Percentiles rank a stretch among this genome's conserved stretches.
These are phyloP conservation scores for Vanacampus margaritifer DNA, from an alignment of 2,113 vertebrate genomes.

Conservation along the genomic window DNA sequence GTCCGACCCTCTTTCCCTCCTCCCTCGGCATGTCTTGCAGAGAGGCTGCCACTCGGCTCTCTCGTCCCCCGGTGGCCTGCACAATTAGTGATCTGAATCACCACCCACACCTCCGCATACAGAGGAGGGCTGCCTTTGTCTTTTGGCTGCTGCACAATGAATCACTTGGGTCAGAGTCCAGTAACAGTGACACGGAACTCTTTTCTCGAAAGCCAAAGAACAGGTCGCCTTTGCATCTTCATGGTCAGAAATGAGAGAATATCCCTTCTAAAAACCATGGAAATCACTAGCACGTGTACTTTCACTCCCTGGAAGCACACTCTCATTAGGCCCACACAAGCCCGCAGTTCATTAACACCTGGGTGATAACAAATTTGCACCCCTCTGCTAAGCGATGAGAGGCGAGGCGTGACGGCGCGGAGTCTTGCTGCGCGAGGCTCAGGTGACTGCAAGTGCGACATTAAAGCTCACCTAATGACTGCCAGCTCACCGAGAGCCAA, in stretches of 20 bases:
- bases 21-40: slow-evolving; percentile 63
- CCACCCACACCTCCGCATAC: slow-evolving; percentile 62
- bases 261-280: slow-evolving; percentile 23
- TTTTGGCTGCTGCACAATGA: slow-evolving; percentile 64
- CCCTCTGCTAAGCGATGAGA: slow-evolving; percentile 56
- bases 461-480: slow-evolving; percentile 47
- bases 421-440: slow-evolving; percentile 24
- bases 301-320: slow-evolving; percentile 32
- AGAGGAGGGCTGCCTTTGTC: slow-evolving; percentile 59
- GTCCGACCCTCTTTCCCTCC: slow-evolving; percentile 59
- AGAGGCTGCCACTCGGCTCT: slow-evolving; percentile 54
- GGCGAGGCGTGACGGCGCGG: slow-evolving; percentile 19
- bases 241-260: neutral
- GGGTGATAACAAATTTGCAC: slow-evolving; percentile 70
- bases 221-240: slow-evolving; percentile 49
- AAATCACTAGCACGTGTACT: slow-evolving; percentile 37
- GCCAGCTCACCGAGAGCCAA: slow-evolving; percentile 25
- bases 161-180: slow-evolving; percentile 54
- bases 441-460: slow-evolving; percentile 30
- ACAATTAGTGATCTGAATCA: slow-evolving; percentile 73
- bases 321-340: slow-evolving; percentile 56
- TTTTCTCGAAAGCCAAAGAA: slow-evolving; percentile 52
- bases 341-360: slow-evolving; percentile 71
- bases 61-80: slow-evolving; percentile 58
- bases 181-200: slow-evolving; percentile 43